A percentile compares a stretch with the other conserved stretches of the same genome.
phyloP scores from a whole-genome alignment of 1,140 invertebrate genomes.

The Subanguina moxae region DNA sequence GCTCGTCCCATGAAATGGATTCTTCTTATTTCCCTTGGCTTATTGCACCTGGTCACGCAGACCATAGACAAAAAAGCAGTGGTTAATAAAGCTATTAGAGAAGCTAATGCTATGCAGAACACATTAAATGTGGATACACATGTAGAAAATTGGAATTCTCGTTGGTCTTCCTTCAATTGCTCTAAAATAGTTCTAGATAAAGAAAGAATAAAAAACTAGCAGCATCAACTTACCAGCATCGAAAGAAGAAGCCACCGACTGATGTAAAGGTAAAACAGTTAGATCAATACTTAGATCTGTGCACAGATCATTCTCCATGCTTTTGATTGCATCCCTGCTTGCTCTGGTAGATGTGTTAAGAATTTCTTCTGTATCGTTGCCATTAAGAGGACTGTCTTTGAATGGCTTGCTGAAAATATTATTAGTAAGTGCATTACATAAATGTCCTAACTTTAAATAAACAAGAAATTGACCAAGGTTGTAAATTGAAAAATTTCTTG shows the following conservation, averaged over 20 bases:
- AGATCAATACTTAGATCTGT: constrained; percentile 46
- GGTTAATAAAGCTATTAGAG: too few species aligned
- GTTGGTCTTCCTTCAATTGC: neutral
- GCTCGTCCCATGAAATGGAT: too few species aligned
- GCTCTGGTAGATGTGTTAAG: neutral
- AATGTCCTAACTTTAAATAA: constrained; percentile 20
- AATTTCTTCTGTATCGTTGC: constrained; percentile 5
- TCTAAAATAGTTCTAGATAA: neutral
- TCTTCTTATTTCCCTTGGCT: too few species aligned
- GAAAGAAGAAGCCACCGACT: neutral
- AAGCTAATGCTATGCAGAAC: too few species aligned
- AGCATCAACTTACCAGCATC: neutral
- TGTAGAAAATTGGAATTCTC: too few species aligned
- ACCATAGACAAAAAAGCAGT: too few species aligned
- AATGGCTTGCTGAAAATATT: constrained; percentile 23
- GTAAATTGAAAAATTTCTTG: too few species aligned
- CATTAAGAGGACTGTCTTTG: constrained; percentile 30
- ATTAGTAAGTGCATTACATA: neutral
- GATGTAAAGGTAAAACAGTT: constrained; percentile 37
- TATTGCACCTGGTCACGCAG: too few species aligned
- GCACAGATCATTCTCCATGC: constrained; percentile 35
- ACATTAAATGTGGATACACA: too few species aligned
- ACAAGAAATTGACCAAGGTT: too few species aligned
- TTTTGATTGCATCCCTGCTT: neutral
- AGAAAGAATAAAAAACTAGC: too few species aligned